A percentile compares a stretch with the other conserved stretches of the same genome.
Evolutionary conservation across 2,888 invertebrate genomes (phyloP).

Genomic region (Meloe dianella): DNA sequence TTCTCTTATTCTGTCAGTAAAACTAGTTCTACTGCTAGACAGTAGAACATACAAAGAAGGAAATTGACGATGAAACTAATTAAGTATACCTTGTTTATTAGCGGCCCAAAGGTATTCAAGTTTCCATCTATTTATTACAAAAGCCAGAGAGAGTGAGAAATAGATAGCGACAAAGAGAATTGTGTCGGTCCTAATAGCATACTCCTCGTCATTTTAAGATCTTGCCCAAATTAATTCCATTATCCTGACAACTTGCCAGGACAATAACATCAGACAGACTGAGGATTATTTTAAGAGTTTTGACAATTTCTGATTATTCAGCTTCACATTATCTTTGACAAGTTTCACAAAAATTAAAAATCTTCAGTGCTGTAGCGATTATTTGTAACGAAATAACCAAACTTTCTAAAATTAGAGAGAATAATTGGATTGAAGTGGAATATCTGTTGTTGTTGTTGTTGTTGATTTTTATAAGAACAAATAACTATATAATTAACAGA

Average conservation of each 20-base stretch:
- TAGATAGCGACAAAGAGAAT: constrained; percentile 14
- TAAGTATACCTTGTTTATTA: constrained; percentile 46
- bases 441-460: too few relatives aligned
- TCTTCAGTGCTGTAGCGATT: too few relatives aligned
- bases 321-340: neutral
- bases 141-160: constrained; percentile 17
- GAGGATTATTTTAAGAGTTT: neutral
- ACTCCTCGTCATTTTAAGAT: constrained; percentile 35
- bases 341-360: neutral
- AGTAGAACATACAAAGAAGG: constrained; percentile 31
- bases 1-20: neutral
- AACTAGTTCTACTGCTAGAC: constrained; percentile 11
- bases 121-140: constrained; percentile 38
- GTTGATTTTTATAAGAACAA: too few relatives aligned
- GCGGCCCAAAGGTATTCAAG: constrained; percentile 37
- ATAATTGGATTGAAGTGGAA: too few relatives aligned
- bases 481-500: too few relatives aligned
- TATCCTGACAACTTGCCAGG: constrained; percentile 27
- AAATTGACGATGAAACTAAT: constrained; percentile 44
- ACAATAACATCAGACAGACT: constrained; percentile 33
- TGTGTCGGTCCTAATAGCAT: constrained; percentile 36
- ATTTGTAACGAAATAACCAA: too few relatives aligned
- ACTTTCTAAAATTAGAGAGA: too few relatives aligned
- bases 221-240: constrained; percentile 39
- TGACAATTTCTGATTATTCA: neutral